Conservation (phyloP, 2,888 invertebrate species). For the Adelognathus sp. region DNA sequence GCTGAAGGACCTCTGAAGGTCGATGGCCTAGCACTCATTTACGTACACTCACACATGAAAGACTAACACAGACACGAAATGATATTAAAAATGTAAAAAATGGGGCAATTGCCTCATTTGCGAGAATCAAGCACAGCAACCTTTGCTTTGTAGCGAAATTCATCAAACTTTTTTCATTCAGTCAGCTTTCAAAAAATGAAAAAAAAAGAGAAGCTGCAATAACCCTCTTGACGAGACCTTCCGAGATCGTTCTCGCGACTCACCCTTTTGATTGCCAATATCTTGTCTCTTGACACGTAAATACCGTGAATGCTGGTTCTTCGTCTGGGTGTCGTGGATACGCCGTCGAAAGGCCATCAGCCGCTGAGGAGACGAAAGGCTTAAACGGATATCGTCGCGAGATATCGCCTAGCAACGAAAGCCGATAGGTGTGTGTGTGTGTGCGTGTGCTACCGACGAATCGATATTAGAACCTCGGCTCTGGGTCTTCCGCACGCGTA, state of each 20-base stretch:
- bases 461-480: constrained; percentile 74
- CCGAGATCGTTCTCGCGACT: too few relatives aligned
- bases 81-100: too few relatives aligned
- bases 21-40: too few relatives aligned
- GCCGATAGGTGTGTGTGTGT: constrained; percentile 74
- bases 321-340: neutral
- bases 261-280: neutral
- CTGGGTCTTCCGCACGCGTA: constrained; percentile 58
- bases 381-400: constrained; percentile 68
- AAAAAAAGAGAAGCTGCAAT: neutral
- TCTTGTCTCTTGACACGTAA: neutral
- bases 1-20: too few relatives aligned
- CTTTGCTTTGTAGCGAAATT: too few relatives aligned
- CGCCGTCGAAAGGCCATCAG: constrained; percentile 10
- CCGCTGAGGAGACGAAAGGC: constrained; percentile 55
- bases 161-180: too few relatives aligned
- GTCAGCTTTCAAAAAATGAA: too few relatives aligned
- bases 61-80: too few relatives aligned
- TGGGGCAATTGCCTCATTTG: too few relatives aligned
- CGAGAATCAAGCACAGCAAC: too few relatives aligned
- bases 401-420: constrained; percentile 79
- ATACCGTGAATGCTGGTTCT: neutral
- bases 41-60: too few relatives aligned
- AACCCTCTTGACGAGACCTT: too few relatives aligned
- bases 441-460: constrained; percentile 69